Evolutionary conservation across 2,888 invertebrate species (phyloP).

Genomic region (Eupithecia dodoneata): DNA sequence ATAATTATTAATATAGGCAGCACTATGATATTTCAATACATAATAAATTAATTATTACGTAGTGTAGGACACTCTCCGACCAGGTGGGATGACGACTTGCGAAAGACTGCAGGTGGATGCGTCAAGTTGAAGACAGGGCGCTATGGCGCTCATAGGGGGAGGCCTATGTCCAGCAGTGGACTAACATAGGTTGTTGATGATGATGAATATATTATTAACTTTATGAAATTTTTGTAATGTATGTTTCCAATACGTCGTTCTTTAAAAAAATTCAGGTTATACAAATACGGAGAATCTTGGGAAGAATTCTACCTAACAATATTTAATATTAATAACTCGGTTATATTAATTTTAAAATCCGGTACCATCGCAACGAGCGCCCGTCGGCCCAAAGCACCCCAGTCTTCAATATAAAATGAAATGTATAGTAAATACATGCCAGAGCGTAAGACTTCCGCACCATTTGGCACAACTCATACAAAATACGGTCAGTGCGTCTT

Average conservation of each 20-base stretch:
- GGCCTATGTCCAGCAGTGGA: no score
- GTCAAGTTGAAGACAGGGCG: no score
- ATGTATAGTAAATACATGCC: not conserved
- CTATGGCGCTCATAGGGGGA: no score
- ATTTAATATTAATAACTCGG: not conserved
- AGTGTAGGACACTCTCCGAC: no score
- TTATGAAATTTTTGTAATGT: no score
- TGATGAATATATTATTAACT: no score
- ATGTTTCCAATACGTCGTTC: not conserved
- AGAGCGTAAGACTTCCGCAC: conserved; percentile 4
- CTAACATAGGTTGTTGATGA: no score
- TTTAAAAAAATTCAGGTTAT: not conserved
- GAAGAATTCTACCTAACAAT: not conserved
- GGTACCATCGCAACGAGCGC: not conserved
- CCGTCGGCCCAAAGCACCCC: not conserved
- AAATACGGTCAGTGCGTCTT: conserved; percentile 25
- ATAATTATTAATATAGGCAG: no score
- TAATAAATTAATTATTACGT: no score
- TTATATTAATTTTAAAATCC: not conserved
- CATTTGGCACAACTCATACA: conserved; percentile 14
- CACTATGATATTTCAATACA: no score
- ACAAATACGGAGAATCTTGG: not conserved
- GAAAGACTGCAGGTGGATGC: no score
- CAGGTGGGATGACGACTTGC: no score
- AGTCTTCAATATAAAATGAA: not conserved